Conservation (phyloP, 2,113 vertebrate species). For the Otocyon megalotis region DNA sequence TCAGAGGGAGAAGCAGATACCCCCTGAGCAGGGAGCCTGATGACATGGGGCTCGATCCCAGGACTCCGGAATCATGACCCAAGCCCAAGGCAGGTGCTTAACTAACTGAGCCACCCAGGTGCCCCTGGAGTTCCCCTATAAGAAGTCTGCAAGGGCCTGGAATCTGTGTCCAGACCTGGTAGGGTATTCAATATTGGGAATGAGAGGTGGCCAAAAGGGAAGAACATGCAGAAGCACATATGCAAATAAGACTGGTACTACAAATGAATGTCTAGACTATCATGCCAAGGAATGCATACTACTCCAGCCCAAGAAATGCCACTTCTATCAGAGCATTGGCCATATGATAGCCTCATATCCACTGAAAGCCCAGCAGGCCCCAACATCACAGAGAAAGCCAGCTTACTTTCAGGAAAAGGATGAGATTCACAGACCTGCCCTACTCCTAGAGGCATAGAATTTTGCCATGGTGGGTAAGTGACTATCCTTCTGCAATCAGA, state of each 20-base stretch:
- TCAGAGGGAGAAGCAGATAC: too few species aligned
- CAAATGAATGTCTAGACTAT: slow-evolving; percentile 95
- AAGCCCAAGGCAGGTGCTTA: too few species aligned
- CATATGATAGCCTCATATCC: slow-evolving; percentile 95
- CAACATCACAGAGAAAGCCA: slow-evolving; percentile 92
- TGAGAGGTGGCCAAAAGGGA: slow-evolving; percentile 92
- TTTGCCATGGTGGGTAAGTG: slow-evolving; percentile 78
- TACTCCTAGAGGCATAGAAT: slow-evolving; percentile 86
- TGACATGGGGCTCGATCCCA: too few species aligned
- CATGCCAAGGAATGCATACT: slow-evolving; percentile 97
- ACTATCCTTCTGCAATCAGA: slow-evolving; percentile 61
- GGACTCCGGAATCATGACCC: too few species aligned
- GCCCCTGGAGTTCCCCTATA: slow-evolving; percentile 93
- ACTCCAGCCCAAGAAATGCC: slow-evolving; percentile 96
- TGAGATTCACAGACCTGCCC: slow-evolving; percentile 83
- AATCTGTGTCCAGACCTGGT: slow-evolving; percentile 92
- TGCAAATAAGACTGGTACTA: slow-evolving; percentile 95
- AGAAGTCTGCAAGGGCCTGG: slow-evolving; percentile 95
- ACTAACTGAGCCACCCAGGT: too few species aligned
- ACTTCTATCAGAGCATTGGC: slow-evolving; percentile 95
- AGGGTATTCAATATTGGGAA: slow-evolving; percentile 93
- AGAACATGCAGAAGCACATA: slow-evolving; percentile 92
- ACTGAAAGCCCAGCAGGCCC: slow-evolving; percentile 90
- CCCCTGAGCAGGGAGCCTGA: too few species aligned
- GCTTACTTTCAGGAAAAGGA: slow-evolving; percentile 88